Evolutionary conservation across 2,797 vertebrate species (phyloP), one percentile per base, ranked within the genome.

Genomic region (Pachyuromys duprasi): DNA sequence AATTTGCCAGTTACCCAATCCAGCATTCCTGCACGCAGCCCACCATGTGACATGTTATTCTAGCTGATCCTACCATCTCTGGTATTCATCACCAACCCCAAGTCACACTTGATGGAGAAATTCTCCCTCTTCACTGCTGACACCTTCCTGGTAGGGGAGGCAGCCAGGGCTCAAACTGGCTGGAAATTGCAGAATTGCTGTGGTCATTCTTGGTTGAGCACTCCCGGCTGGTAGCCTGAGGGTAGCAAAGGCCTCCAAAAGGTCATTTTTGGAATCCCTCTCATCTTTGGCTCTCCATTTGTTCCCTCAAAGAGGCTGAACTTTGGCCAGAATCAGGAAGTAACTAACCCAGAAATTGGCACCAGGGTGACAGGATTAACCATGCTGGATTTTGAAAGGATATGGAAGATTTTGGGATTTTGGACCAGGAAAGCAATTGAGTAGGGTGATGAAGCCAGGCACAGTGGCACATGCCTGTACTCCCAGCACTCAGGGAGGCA

Each of bases 11-110:
- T 93, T 97, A 94, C 89, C 96, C 92, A 95, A 87, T 65, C 93
- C 91, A 15, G 89, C 94, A 93, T 96, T 95, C 86, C 96, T 83
- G 96, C 92, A 89, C 0, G 45, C 97, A 97, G 97, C 89, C 95
- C 96, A 96, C 96, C 33, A 3, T 96, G 97, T 95, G 96, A 97
- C 97, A 97, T 95, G 97, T 97, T 97, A 96, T 97, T 97, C 96
- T 95, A 96, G 95, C 89, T 82, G 96, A 96, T 97, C 80, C 95
- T 79, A 95, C 94, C 95, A 86, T 95, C 80, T 91, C 96, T 90
- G 94, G 75, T 75, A 67, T 94, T 97, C 97, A 89, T 95, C 94
- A 24, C 90, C 95, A 86, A 93, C 80, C 83, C 63, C 69, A 22
- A 96, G 93, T 95, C 94, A 95, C 95, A 97, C 72, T 62, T 93